These are phyloP conservation scores for Aptenodytes forsteri DNA, from an alignment of 2,113 vertebrate genomes.

Conservation along the genomic window DNA sequence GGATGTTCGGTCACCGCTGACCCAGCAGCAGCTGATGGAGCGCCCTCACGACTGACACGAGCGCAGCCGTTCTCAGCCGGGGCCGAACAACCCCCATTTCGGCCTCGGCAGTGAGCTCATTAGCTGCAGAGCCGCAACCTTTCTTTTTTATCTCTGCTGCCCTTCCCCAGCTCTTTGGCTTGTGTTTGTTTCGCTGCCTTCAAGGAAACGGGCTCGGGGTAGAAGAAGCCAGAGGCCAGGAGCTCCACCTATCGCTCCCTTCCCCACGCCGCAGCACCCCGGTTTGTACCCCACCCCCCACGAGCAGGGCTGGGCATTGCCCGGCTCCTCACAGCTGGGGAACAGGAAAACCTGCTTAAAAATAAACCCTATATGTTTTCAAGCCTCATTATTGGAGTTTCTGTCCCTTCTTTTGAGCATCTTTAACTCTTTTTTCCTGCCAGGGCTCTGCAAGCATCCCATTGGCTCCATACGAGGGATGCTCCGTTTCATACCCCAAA, in stretches of 20 bases:
- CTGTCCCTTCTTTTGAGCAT: background rate
- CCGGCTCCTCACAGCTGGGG: background rate
- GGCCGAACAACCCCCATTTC: rapidly evolving
- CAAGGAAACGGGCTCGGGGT: background rate
- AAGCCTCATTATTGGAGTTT: background rate
- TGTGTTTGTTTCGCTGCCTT: background rate
- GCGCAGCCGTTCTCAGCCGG: rapidly evolving
- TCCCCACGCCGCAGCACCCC: rapidly evolving
- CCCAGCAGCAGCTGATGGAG: background rate
- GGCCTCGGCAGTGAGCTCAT: background rate
- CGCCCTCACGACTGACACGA: background rate
- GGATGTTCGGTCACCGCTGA: rapidly evolving
- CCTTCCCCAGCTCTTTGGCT: background rate
- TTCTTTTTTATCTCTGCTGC: background rate
- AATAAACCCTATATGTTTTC: background rate
- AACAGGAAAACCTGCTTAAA: background rate
- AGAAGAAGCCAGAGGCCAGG: rapidly evolving
- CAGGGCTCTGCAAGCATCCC: background rate
- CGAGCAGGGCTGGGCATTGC: background rate
- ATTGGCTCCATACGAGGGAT: rapidly evolving
- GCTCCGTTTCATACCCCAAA: rapidly evolving
- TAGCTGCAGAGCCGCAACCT: background rate
- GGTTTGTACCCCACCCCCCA: rapidly evolving
- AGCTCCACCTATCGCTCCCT: background rate
- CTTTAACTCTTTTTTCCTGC: background rate